phyloP scores from a whole-genome alignment of 2,113 vertebrate species.

The Austrofundulus limnaeus region DNA sequence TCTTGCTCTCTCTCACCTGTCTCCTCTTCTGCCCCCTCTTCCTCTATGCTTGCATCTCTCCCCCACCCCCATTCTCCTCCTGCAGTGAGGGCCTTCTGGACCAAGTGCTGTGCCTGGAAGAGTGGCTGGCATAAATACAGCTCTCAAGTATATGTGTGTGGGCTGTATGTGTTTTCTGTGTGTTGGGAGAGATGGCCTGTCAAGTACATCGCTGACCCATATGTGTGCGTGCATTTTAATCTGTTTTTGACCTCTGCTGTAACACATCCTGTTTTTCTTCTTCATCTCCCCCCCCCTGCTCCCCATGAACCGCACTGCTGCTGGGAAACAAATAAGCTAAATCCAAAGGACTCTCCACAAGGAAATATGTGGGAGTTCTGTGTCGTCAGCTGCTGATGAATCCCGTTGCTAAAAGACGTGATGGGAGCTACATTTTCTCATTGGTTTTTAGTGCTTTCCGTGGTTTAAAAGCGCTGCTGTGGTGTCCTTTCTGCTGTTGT shows the following conservation, averaged over 20 bases:
- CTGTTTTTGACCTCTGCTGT: constrained; percentile 48
- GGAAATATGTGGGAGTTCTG: constrained; percentile 30
- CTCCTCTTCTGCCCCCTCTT: constrained; percentile 35
- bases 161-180: constrained; percentile 48
- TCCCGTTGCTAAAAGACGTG: constrained; percentile 7
- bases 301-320: background rate
- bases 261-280: constrained; percentile 34
- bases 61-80: constrained; percentile 59
- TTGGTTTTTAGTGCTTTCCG: background rate
- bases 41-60: constrained; percentile 22
- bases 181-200: constrained; percentile 43
- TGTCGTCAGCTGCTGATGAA: constrained; percentile 30
- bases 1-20: constrained; percentile 57
- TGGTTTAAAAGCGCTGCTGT: constrained; percentile 26
- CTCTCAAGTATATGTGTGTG: constrained; percentile 64
- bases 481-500: constrained; percentile 4
- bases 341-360: constrained; percentile 15
- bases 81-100: constrained; percentile 71
- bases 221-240: constrained; percentile 48
- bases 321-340: constrained; percentile 29
- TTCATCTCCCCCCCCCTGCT: constrained; percentile 10
- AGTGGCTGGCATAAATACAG: constrained; percentile 60
- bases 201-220: constrained; percentile 61
- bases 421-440: background rate
- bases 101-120: constrained; percentile 61